Percentiles rank a stretch among this genome's conserved stretches.
Evolutionary conservation across 2,113 vertebrate genomes (phyloP).

Genomic region (Tragulus kanchil): DNA sequence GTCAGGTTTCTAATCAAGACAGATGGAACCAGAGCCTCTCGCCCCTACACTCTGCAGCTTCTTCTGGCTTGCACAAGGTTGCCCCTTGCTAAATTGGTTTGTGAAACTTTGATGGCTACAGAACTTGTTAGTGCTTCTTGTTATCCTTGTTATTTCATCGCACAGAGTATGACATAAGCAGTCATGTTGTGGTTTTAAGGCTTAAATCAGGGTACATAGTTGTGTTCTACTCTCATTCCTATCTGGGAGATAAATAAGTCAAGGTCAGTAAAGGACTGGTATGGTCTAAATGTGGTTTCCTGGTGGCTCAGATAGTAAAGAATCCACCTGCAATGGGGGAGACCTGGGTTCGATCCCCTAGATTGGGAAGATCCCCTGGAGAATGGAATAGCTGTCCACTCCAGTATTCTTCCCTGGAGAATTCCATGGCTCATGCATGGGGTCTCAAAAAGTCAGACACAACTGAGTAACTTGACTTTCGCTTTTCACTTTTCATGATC

Average conservation of each 20-base stretch:
- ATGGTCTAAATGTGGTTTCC: background rate
- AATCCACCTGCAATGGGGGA: too few relatives aligned
- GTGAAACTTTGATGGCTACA: background rate
- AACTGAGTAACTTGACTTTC: too few relatives aligned
- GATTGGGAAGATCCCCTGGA: too few relatives aligned
- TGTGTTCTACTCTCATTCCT: background rate
- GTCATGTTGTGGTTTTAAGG: conserved; percentile 23
- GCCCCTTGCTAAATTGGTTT: conserved; percentile 1
- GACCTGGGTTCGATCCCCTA: too few relatives aligned
- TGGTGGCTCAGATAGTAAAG: too few relatives aligned
- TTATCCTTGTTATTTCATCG: background rate
- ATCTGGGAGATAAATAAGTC: background rate
- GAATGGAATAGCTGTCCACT: too few relatives aligned
- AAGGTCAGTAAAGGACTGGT: background rate
- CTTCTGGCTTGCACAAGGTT: background rate
- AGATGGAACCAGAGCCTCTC: background rate
- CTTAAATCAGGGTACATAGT: background rate
- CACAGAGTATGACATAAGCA: background rate
- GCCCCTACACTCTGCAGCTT: fast-evolving
- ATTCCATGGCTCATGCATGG: too few relatives aligned
- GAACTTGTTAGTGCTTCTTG: background rate
- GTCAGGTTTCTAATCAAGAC: background rate
- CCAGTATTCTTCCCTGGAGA: too few relatives aligned
- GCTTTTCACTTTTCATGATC: background rate
- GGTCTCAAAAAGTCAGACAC: too few relatives aligned